Conservation (phyloP, 2,888 invertebrate species). For the Magallana nippona region DNA sequence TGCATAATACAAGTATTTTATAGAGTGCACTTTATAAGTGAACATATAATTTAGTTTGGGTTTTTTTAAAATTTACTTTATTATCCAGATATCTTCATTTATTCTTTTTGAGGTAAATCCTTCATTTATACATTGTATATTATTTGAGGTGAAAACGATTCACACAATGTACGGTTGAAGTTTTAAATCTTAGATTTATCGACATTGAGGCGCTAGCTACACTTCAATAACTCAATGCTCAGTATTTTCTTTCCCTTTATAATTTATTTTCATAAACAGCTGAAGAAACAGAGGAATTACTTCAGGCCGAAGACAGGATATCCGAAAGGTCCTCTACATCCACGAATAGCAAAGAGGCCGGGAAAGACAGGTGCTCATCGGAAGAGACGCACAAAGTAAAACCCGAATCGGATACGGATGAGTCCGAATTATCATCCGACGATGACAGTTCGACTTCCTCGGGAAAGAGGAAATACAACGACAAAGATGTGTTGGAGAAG, state of each 20-base stretch:
- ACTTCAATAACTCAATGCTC: no score
- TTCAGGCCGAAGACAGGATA: not conserved
- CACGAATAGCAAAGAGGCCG: not conserved
- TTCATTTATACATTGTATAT: no score
- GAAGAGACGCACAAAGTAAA: not conserved
- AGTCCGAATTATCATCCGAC: constrained; percentile 20
- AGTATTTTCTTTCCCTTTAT: not conserved
- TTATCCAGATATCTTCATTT: no score
- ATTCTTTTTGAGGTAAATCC: no score
- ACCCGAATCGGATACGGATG: not conserved
- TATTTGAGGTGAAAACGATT: no score
- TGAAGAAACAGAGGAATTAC: constrained; percentile 12
- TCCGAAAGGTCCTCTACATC: constrained; percentile 3
- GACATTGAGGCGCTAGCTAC: no score
- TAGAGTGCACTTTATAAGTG: no score
- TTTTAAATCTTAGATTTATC: no score
- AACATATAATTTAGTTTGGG: no score
- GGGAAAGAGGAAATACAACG: not conserved
- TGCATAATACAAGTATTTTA: no score
- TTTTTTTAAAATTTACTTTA: no score
- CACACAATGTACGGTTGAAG: no score
- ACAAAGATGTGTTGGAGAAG: not conserved
- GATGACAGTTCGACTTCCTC: not conserved
- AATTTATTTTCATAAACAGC: not conserved
- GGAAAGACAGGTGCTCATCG: not conserved